phyloP scores from a whole-genome alignment of 2,113 vertebrate genomes.

The Cololabis saira region DNA sequence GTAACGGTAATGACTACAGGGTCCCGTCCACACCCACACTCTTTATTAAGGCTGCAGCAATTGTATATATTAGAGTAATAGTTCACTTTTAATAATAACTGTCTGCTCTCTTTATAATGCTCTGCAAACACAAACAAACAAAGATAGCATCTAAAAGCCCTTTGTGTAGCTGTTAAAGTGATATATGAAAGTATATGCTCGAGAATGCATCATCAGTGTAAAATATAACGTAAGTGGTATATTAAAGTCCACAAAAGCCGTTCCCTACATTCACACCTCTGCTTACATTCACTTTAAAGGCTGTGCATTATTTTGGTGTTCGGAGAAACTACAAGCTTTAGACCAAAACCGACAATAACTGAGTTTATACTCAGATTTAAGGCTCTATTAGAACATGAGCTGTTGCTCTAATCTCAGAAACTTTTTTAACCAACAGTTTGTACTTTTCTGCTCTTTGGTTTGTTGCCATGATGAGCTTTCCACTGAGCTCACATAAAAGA shows the following conservation, averaged over 20 bases:
- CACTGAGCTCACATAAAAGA: too few species aligned
- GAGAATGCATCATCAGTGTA: constrained; percentile 15
- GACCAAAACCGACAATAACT: constrained; percentile 8
- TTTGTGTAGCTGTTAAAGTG: constrained; percentile 51
- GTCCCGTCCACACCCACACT: not conserved
- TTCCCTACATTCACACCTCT: not conserved
- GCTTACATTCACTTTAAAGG: not conserved
- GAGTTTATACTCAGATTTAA: constrained; percentile 10
- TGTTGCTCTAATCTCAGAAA: not conserved
- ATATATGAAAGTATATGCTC: constrained; percentile 29
- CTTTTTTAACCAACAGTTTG: too few species aligned
- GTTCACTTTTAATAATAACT: constrained; percentile 49
- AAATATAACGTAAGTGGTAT: constrained; percentile 26
- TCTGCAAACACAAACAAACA: too few species aligned
- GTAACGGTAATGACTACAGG: constrained; percentile 8
- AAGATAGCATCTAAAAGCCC: constrained; percentile 59
- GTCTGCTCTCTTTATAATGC: constrained; percentile 52
- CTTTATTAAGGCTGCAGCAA: constrained; percentile 32
- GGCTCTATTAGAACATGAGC: not conserved
- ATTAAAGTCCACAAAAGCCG: constrained; percentile 27
- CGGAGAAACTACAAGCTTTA: not conserved
- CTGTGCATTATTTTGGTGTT: constrained; percentile 12
- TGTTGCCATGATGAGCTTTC: not conserved
- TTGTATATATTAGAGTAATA: constrained; percentile 29
- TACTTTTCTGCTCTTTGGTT: not conserved